Evolutionary conservation across 2,797 vertebrate genomes (phyloP), one percentile per base, ranked within the genome.

Genomic region (Malurus leucopterus): DNA sequence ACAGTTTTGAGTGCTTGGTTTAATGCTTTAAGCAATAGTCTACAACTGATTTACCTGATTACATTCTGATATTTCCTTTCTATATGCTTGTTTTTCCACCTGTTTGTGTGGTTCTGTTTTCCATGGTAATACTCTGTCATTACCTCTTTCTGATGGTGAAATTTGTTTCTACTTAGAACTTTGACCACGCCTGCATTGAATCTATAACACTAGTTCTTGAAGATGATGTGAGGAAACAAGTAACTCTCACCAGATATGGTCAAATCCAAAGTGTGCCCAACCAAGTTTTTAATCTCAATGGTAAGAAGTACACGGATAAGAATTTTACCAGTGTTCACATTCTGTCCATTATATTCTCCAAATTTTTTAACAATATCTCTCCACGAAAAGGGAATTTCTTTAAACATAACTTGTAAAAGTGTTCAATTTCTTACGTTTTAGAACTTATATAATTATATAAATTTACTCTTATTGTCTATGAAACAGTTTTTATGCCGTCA

Each of bases 121-220:
- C n/a, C 27, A 30, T 38, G 41, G 30, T 70, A 69, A 22, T 78
- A 44, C 68, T 57, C 46, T 43, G 19, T 41, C 7, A 61, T 78
- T 58, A 6, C 20, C 22, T 63, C 2, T 76, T 90, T 91, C 61
- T 93, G n/a, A 74, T 73, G 65, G n/a, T 79, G 44, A 90, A 78
- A 88, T 23, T 88, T 82, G 13, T 93, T 91, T 95, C 93, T 65
- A 3, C 84, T 70, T 91, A 98, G 98, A 97, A 97, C 34, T 96
- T 98, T 96, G 98, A 99, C 86, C 98, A 99, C n/a, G 96, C 98
- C 83, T 99, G 99, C 95, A 97, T 99, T 93, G 99, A 99, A 91
- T 99, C 99, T 27, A 83, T 99, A 96, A 99, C 98, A 26, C 94
- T 99, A 80, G 98, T 99, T 93, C 96, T 99, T 95, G 98, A 99